Evolutionary conservation across 2,113 vertebrate genomes (phyloP), one percentile per base, ranked within the genome.

Genomic region (Pyxicephalus adspersus): DNA sequence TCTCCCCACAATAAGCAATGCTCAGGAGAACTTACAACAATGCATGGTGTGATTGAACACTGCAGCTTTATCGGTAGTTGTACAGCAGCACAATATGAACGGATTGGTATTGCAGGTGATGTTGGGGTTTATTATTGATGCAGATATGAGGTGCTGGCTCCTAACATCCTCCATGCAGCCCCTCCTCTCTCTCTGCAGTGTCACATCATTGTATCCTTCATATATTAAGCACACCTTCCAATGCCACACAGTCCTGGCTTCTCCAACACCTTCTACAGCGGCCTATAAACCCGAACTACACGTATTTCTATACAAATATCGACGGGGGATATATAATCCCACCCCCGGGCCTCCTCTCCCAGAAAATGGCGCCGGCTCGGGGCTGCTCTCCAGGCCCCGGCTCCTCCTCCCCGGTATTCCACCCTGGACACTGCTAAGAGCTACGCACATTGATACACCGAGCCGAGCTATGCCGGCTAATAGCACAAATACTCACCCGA

Each of bases 331-430:
- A 29, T 18, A 31, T 38, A 29, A 58, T 28, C 67, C 54, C 55
- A 50, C 38, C 65, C 70, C 68, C 79, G 58, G 79, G 79, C 79
- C 70, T 81, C 79, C 79, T 81, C 79, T 81, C 79, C 79, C 79
- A 81, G 61, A 81, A 81, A 81, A 81, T 81, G 79, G 79, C 79
- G 79, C 79, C 79, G 79, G 79, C 68, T 65, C 78, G 55, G 66
- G 54, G 65, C 77, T 50, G 31, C 57, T 81, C 58, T 73, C 34
- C 58, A 81, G 78, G 78, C 67, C 78, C 19, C 57, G 68, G 68
- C 68, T 81, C 68, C 79, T 55, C 79, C 79, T 73, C 25, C 60
- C 57, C 78, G 31, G 78, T 52, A 34, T 60, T 19, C 15, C 78
- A 9, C 58, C 28, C 50, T 64, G 18, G 18, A 57, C 45, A 28